Percentiles rank a stretch among this genome's conserved stretches.
Conservation (phyloP, 64 coral and sea anemone genomes). For the Montipora foliosa region DNA sequence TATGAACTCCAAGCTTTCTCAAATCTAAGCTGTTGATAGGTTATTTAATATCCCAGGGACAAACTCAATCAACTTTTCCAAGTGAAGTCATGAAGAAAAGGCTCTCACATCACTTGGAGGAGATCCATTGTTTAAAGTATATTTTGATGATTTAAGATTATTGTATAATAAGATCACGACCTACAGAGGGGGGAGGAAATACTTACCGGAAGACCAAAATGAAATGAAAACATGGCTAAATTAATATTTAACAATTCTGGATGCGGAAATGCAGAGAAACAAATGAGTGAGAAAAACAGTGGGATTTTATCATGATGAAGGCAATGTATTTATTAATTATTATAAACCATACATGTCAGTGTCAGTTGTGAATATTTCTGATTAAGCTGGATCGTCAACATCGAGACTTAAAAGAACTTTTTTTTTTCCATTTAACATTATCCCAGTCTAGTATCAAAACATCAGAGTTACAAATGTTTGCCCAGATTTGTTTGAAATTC, state of each 20-base stretch:
- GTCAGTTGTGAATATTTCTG: not conserved
- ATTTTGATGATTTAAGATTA: not conserved
- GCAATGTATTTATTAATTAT: no score
- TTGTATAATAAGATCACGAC: no score
- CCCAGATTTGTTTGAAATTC: conserved; percentile 2
- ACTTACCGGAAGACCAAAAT: not conserved
- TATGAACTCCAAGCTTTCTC: not conserved
- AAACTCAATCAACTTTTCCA: not conserved
- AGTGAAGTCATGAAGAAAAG: not conserved
- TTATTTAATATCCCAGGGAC: not conserved
- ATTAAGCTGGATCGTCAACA: not conserved
- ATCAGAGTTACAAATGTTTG: not conserved
- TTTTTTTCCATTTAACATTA: not conserved
- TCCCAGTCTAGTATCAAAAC: not conserved
- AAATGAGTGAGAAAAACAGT: no score
- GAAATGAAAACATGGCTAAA: not conserved
- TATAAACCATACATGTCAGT: not conserved
- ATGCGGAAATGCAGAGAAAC: not conserved
- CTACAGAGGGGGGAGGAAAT: no score
- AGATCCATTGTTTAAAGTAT: not conserved
- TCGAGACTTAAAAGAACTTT: not conserved
- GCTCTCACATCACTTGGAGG: not conserved
- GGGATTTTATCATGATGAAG: no score
- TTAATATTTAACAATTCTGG: not conserved
- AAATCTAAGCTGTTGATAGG: no score